Conservation (phyloP, 2,113 vertebrate genomes). For the Malaclemys terrapin region DNA sequence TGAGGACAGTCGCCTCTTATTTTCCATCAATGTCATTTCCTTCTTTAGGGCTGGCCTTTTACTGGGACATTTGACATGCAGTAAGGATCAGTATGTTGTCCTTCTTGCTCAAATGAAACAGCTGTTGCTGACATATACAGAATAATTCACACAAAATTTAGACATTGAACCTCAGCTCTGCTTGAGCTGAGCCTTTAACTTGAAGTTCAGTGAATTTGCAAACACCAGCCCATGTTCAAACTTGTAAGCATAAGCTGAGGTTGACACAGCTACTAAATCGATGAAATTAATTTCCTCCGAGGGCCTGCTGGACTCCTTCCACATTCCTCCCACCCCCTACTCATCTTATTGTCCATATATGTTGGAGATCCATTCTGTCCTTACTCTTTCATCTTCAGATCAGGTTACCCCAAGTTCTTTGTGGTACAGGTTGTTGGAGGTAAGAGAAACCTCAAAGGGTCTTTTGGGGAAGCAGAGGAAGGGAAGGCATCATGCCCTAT, state of each 20-base stretch:
- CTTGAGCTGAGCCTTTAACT: not conserved
- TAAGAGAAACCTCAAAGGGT: not conserved
- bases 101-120: not conserved
- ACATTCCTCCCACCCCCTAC: accelerated
- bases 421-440: not conserved
- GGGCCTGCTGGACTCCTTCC: not conserved
- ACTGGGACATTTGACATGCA: not conserved
- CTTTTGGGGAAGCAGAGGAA: not conserved
- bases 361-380: not conserved
- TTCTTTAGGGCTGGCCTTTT: not conserved
- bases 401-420: not conserved
- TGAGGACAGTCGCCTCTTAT: not conserved
- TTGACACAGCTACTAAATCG: not conserved
- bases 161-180: not conserved
- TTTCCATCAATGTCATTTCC: not conserved
- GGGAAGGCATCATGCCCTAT: not conserved
- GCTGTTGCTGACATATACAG: not conserved
- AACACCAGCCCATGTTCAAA: not conserved
- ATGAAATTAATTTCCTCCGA: not conserved
- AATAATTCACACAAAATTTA: not conserved
- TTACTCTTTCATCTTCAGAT: not conserved
- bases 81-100: not conserved
- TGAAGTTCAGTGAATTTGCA: not conserved
- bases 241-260: not conserved
- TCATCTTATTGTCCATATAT: not conserved